A percentile compares a stretch with the other conserved stretches of the same genome.
Conservation (phyloP, 2,888 invertebrate genomes). For the Athalia circularis region DNA sequence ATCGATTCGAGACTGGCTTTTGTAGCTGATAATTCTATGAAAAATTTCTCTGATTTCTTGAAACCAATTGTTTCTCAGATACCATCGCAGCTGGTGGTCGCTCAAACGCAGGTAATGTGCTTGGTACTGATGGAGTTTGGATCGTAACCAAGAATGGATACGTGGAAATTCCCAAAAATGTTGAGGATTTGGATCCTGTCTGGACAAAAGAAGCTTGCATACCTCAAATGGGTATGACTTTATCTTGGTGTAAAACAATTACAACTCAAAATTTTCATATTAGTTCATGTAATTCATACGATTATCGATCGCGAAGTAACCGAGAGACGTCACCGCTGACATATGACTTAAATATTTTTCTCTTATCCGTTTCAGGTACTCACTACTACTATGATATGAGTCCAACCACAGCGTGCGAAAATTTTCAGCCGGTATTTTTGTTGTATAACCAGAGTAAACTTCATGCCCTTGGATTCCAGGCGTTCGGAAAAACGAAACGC, state of each 20-base stretch:
- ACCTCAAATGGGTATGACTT: conserved; percentile 10
- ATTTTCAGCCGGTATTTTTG: conserved; percentile 53
- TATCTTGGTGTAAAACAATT: neutral
- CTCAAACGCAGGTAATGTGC: neutral
- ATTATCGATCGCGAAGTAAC: neutral
- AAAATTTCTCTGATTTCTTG: neutral
- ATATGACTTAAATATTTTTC: neutral
- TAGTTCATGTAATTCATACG: neutral
- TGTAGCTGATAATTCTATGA: neutral
- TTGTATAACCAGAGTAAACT: conserved; percentile 50
- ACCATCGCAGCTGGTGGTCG: conserved; percentile 25
- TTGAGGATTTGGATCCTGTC: neutral
- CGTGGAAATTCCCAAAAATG: neutral
- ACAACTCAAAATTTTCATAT: no score
- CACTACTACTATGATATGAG: conserved; percentile 58
- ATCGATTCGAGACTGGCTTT: neutral
- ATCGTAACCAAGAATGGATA: conserved; percentile 9
- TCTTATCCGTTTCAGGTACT: conserved; percentile 49
- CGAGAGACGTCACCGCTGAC: neutral
- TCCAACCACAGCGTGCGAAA: conserved; percentile 46
- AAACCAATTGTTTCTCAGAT: neutral
- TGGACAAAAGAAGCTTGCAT: conserved; percentile 10
- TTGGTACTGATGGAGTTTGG: conserved; percentile 34
- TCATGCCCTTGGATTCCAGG: conserved; percentile 54
- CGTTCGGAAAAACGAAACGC: conserved; percentile 48